phyloP scores from a whole-genome alignment of 2,113 vertebrate species.

The Anser brachyrhynchus region DNA sequence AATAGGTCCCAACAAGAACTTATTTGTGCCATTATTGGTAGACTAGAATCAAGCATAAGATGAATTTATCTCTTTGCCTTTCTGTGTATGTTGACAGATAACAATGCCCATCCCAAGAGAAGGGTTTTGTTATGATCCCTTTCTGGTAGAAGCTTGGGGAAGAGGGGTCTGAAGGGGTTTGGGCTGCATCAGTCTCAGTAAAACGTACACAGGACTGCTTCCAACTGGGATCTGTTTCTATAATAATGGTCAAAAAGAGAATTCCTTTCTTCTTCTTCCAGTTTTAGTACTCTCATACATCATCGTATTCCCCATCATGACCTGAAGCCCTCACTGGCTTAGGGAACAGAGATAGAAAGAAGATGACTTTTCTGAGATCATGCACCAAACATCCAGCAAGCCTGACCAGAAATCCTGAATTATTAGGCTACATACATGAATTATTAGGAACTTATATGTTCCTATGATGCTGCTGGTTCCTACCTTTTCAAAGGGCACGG shows the following conservation, averaged over 20 bases:
- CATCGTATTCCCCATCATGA: neutral
- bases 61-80: neutral
- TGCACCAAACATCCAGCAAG: neutral
- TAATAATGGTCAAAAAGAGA: neutral
- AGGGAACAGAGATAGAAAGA: neutral
- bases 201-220: neutral
- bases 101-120: neutral
- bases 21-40: fast-evolving
- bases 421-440: neutral
- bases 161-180: neutral
- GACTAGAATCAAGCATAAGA: neutral
- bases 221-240: neutral
- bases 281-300: neutral
- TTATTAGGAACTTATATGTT: too few relatives aligned
- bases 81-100: neutral
- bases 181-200: neutral
- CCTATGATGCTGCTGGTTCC: neutral
- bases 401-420: neutral
- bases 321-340: neutral
- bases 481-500: neutral
- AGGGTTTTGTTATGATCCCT: neutral
- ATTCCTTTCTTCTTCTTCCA: neutral
- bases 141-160: neutral
- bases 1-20: neutral
- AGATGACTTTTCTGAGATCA: neutral